These are phyloP conservation scores for Urocolius indicus DNA, from an alignment of 2,113 vertebrate genomes.

Conservation along the genomic window DNA sequence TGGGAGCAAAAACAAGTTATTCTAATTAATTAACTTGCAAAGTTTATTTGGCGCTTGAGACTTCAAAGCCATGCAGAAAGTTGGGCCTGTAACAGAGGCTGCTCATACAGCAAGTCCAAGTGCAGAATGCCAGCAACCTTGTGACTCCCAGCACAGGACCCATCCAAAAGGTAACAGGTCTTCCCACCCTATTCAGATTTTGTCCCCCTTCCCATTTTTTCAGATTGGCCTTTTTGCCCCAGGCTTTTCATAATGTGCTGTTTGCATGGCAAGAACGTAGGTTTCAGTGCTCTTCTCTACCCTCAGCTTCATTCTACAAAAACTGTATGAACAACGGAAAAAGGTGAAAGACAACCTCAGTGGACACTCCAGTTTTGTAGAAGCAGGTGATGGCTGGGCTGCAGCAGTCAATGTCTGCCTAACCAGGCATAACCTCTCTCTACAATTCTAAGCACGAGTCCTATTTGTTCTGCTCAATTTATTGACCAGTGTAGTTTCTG, in stretches of 20 bases:
- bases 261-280: accelerated
- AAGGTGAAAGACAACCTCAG: accelerated
- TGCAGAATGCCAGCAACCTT: accelerated
- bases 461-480: background rate
- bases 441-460: background rate
- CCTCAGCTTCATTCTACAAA: background rate
- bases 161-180: too few species aligned
- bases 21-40: background rate
- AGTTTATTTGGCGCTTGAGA: background rate
- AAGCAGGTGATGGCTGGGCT: background rate
- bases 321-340: background rate
- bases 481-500: background rate
- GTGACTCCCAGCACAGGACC: background rate
- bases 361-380: accelerated
- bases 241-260: accelerated
- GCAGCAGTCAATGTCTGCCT: background rate
- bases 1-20: background rate
- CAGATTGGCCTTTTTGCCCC: background rate
- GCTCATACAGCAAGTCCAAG: background rate
- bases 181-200: background rate
- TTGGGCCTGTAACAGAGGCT: too few species aligned
- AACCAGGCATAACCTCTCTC: background rate
- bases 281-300: background rate
- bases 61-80: background rate
- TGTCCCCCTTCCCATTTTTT: background rate